These are phyloP conservation scores for Apis cerana DNA, from an alignment of 1,140 invertebrate genomes.

Conservation along the genomic window DNA sequence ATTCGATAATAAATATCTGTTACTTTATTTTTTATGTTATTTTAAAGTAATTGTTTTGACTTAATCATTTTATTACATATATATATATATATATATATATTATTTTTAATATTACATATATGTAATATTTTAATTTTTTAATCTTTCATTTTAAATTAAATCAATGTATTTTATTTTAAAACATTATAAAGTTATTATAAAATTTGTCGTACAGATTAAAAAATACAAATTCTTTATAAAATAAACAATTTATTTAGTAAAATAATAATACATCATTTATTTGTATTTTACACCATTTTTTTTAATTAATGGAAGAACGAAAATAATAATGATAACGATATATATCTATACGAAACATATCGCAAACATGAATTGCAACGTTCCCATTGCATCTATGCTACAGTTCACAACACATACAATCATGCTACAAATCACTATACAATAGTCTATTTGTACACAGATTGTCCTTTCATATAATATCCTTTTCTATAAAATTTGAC, in stretches of 20 bases:
- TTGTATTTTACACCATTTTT: slow-evolving; percentile 51
- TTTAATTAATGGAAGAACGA: slow-evolving; percentile 57
- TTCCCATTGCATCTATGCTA: slow-evolving; percentile 40
- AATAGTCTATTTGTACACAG: slow-evolving; percentile 60
- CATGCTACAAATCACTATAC: slow-evolving; percentile 60
- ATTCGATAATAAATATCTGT: neutral
- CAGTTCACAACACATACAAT: slow-evolving; percentile 49
- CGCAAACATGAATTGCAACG: slow-evolving; percentile 36
- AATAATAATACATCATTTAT: slow-evolving; percentile 67
- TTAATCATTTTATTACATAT: neutral
- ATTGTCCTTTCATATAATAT: slow-evolving; percentile 62
- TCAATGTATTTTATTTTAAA: neutral
- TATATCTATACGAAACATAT: slow-evolving; percentile 26
- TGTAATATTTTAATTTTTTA: too few species aligned
- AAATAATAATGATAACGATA: slow-evolving; percentile 46
- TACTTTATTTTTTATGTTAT: neutral
- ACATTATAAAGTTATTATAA: too few species aligned
- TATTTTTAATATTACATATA: too few species aligned
- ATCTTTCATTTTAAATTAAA: too few species aligned
- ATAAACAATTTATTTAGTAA: slow-evolving; percentile 69
- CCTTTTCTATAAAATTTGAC: slow-evolving; percentile 44
- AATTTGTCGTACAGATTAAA: neutral
- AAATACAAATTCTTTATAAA: slow-evolving; percentile 47
- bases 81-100: too few species aligned
- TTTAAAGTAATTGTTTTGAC: neutral